These are phyloP conservation scores for Ciconia stormi DNA, from an alignment of 2,113 vertebrate genomes.

Conservation along the genomic window DNA sequence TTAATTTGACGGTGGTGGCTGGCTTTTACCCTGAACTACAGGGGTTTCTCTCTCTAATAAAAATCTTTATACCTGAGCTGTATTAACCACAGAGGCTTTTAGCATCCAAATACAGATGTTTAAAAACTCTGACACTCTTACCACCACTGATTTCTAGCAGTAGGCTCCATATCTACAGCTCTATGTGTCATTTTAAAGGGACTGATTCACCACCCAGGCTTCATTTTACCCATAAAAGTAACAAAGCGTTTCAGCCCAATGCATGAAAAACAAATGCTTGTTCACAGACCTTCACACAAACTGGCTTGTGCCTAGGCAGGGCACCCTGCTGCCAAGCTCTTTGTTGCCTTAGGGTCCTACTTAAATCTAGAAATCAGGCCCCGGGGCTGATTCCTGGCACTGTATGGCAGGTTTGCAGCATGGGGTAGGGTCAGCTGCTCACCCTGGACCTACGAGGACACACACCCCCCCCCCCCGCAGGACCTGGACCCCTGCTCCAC, in stretches of 20 bases:
- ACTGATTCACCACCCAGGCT: background rate
- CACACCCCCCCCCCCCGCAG: background rate
- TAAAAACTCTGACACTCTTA: background rate
- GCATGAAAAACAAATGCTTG: background rate
- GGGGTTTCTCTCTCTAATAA: background rate
- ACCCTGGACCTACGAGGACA: rapidly evolving
- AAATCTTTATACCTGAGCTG: background rate
- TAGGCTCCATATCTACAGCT: background rate
- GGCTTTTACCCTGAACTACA: background rate
- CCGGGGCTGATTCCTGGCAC: background rate
- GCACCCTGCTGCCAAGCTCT: background rate
- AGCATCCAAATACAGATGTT: background rate
- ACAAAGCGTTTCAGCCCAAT: background rate
- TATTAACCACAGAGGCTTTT: background rate
- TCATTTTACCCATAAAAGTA: background rate
- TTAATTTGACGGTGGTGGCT: background rate
- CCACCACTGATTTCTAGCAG: background rate
- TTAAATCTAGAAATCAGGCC: background rate
- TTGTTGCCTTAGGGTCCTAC: background rate
- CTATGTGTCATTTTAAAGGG: background rate
- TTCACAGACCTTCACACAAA: background rate
- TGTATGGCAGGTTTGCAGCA: background rate
- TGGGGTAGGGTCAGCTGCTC: background rate
- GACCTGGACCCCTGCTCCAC: background rate
- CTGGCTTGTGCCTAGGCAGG: background rate